Evolutionary conservation across 2,797 vertebrate genomes (phyloP).

Genomic region (Myiotriccus ornatus): DNA sequence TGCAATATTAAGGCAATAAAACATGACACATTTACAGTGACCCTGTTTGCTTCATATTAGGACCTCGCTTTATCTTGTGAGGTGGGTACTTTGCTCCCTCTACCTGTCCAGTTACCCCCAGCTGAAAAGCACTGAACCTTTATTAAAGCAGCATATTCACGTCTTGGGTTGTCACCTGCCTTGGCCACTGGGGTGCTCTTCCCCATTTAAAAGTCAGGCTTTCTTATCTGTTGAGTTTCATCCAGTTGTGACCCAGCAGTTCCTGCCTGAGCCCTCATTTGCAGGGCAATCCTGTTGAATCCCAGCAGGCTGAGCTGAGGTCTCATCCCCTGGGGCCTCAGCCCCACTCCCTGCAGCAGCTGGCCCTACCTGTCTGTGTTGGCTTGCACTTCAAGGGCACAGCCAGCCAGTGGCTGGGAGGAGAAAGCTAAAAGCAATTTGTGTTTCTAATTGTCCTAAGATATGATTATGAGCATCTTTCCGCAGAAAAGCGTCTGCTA

Average conservation of each 20-base stretch:
- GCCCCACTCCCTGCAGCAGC: background rate
- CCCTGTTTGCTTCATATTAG: slow-evolving; percentile 17
- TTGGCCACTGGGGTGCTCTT: background rate
- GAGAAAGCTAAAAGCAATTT: slow-evolving; percentile 8
- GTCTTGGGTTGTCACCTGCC: background rate
- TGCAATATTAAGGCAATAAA: slow-evolving; percentile 9
- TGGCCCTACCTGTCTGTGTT: background rate
- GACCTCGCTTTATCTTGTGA: background rate
- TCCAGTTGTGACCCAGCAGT: background rate
- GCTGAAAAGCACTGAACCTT: background rate
- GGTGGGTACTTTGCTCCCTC: background rate
- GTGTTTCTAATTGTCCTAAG: slow-evolving; percentile 46
- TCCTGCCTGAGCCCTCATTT: background rate
- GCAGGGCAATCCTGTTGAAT: background rate
- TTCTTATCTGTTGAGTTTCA: background rate
- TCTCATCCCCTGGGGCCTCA: background rate
- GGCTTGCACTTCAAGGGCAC: background rate
- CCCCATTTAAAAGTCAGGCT: background rate
- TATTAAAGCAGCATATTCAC: background rate
- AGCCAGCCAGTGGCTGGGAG: background rate
- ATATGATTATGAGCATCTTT: slow-evolving; percentile 35
- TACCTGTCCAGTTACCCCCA: background rate
- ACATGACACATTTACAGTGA: background rate
- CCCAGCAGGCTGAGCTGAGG: background rate
- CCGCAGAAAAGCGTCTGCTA: background rate